Evolutionary conservation across 2,113 vertebrate species (phyloP), one percentile per base, ranked within the genome.

Genomic region (Accipiter cooperii): DNA sequence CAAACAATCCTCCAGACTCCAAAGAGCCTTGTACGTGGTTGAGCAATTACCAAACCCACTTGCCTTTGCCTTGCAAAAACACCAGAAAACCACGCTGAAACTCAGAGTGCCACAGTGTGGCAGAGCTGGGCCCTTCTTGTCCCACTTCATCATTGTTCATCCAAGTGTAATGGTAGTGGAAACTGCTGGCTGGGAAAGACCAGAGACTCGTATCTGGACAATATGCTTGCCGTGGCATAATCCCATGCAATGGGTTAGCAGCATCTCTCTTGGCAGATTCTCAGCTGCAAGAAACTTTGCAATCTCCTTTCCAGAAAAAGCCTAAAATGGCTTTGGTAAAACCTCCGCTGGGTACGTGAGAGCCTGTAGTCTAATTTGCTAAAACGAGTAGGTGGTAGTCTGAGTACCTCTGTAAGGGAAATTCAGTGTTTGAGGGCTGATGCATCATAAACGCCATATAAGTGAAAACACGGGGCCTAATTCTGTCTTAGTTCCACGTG

Each of bases 21-120:
- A 18, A 76, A 21, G 4, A 68, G 13, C 47, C 16, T 61, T 0
- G 0, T 4, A 1, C 11, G 9, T 25, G 21, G 19, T 4, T 65
- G 19, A 61, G 54, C 49, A 10, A 40, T 57, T 5, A 52, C 33
- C 31, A 18, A 77, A 20, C 8, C 24, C 70, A 1, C 25, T 40
- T 31, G 34, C 3, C 17, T 77, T 54, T 69, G 61, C 36, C 18
- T 63, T 57, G 51, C 13, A 65, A 26, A 83, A 73, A 0, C 21
- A 17, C 12, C 69, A 83, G 24, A 47, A 77, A 25, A 17, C 31
- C 63, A 7, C 2, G 0, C 21, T 31, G 65, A 36, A 68, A 55
- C 80, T 87, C 74, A 1, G 10, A 25, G 46, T 74, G 66, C 12
- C 34, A 5, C 49, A 20, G 33, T 0, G 29, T 9, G 80, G 29